Conservation (phyloP, 2,797 vertebrate genomes). For the Pseudochirops corinnae region DNA sequence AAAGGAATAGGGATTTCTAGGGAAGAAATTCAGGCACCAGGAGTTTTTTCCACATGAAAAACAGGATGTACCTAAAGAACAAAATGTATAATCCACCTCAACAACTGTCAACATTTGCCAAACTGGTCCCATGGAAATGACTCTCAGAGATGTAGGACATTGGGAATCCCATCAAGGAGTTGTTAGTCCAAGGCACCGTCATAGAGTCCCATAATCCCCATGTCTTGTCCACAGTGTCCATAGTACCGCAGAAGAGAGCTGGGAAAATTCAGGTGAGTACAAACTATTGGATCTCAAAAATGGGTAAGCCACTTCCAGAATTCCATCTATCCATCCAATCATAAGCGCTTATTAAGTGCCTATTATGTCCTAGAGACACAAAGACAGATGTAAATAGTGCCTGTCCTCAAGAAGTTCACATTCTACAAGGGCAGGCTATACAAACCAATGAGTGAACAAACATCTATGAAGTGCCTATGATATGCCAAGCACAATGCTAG, state of each 20-base stretch:
- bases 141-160: background rate
- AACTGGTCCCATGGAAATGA: background rate
- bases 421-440: background rate
- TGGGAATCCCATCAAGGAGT: background rate
- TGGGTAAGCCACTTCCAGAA: background rate
- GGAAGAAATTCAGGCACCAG: background rate
- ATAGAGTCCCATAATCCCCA: background rate
- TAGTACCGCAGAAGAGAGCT: background rate
- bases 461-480: background rate
- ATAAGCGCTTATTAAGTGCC: constrained; percentile 41
- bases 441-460: background rate
- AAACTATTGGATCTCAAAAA: background rate
- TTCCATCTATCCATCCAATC: background rate
- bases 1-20: background rate
- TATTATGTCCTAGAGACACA: constrained; percentile 54
- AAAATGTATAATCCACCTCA: background rate
- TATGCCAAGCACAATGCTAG: background rate
- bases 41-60: background rate
- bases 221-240: background rate
- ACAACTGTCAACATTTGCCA: background rate
- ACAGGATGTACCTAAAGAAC: background rate
- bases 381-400: constrained; percentile 37
- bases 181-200: background rate
- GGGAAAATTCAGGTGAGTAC: background rate
- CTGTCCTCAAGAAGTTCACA: constrained; percentile 12